Conservation (phyloP, 2,888 invertebrate species). For the Leptopilina syphax region DNA sequence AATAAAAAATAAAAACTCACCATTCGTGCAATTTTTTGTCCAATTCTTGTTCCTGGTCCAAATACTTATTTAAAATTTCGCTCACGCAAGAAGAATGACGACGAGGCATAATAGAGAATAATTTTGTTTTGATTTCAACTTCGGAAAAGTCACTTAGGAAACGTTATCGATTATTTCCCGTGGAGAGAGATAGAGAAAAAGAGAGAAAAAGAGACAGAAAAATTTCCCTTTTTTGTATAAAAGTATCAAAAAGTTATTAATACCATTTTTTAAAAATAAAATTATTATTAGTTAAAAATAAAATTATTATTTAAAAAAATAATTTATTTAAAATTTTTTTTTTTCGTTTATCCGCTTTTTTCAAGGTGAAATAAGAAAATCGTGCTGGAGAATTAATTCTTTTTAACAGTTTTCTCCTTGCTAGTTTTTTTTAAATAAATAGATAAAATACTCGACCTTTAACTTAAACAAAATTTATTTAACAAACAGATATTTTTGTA, state of each 20-base stretch:
- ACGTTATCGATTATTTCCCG: conserved; percentile 45
- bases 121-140: neutral
- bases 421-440: neutral
- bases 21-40: conserved; percentile 60
- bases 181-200: neutral
- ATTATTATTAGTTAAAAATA: no score
- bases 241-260: neutral
- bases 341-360: no score
- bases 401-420: neutral
- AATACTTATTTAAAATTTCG: conserved; percentile 53
- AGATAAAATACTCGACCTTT: neutral
- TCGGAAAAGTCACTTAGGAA: conserved; percentile 38
- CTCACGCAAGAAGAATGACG: conserved; percentile 11
- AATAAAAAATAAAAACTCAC: conserved; percentile 49
- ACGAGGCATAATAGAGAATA: conserved; percentile 47
- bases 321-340: neutral
- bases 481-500: conserved; percentile 45
- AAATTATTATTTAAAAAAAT: no score
- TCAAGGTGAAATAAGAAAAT: no score
- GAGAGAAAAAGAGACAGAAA: neutral
- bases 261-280: no score
- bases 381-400: no score
- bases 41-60: conserved; percentile 57
- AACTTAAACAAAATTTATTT: conserved; percentile 41
- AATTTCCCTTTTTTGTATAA: neutral